Evolutionary conservation across 2,797 vertebrate genomes (phyloP), one percentile per base, ranked within the genome.

Genomic region (Chloroceryle amazona): DNA sequence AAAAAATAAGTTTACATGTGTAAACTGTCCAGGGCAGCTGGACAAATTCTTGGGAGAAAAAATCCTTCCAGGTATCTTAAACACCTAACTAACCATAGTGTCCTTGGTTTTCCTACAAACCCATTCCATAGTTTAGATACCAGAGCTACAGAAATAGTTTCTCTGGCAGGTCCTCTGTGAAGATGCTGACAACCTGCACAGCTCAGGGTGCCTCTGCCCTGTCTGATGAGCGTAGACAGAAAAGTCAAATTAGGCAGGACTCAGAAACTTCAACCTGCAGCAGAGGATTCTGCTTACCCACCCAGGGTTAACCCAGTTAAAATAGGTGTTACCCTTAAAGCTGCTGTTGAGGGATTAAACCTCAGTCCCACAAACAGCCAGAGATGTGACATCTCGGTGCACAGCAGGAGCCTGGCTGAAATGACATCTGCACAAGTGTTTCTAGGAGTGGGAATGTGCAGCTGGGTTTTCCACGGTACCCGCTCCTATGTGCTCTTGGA

Each of bases 371-470:
- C 68, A 21, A 6, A 18, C 3, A 90, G 54, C 12, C 74, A 20
- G 67, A 46, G 75, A 51, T 44, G 75, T 93, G 86, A 86, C 84
- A 94, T 72, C 58, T 88, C 84, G 31, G 42, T 15, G 39, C 46
- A 26, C 13, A 11, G 13, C 31, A 67, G 57, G 44, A 91, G 41
- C 57, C 87, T 61, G 66, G 46, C 65, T 93, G 84, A 51, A 92
- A 79, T 25, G 46, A 74, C 78, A 88, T 74, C 85, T 88, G 79
- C 0, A 0, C 15, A 72, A 54, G 85, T 12, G 58, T 83, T 96
- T 91, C 85, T 90, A 86, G 80, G 62, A 95, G 58, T 1, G 94
- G 89, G 85, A 86, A 88, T 94, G 41, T 94, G 87, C 76, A 94
- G 90, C 86, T 95, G 92, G 42, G 13, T 63, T 95, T 94, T 88